Base-by-base conservation (phyloP, 2,888 invertebrate genomes). In the Lordiphosa fenestrarum region DNA sequence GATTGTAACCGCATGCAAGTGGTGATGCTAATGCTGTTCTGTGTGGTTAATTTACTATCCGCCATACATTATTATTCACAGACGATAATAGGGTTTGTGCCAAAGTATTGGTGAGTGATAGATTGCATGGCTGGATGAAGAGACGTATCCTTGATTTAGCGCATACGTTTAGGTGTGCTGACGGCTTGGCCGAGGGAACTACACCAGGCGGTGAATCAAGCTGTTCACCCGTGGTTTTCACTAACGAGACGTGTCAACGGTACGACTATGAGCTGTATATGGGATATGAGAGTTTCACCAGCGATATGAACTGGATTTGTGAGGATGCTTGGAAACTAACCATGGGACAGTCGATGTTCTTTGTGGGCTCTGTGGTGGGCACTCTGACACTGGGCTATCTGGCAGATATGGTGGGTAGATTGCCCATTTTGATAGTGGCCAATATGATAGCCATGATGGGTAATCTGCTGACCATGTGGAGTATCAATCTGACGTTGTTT, bases 291-390 rank as follows among this genome's bases (percentile, higher is more conserved):
- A 93, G 93, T 66, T 91, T 93, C 42, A 91, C 92, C 21, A 91
- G 92, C 68, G 91, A 93, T 87, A 91, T 93, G 87, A 66, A 92
- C 72, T 93, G 93, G 93, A 90, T 93, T 12, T 93, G 93, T 73
- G 87, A 88, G 3, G 87, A 91, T n/a, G 89, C 90, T 48, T 93
- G 92, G 93, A 91, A 91, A 68, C 89, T 92, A 13, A 90, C 91
- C 2, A 69, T 92, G 15, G 92, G 92, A 0, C 92, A 93, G 81
- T 91, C 92, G n/a, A 89, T 92, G 82, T 93, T 92, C 84, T 93
- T 92, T 82, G 87, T 92, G 40, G 93, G 93, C 15, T 92, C 92
- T 9, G 91, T 92, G 7, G 69, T 92, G 23, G 93, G 93, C 2
- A 91, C 91, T 30, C 84, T 93, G 33, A 59, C 86, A 0, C 90